Conservation (phyloP, 2,888 invertebrate genomes). For the Hydropsyche betteni region DNA sequence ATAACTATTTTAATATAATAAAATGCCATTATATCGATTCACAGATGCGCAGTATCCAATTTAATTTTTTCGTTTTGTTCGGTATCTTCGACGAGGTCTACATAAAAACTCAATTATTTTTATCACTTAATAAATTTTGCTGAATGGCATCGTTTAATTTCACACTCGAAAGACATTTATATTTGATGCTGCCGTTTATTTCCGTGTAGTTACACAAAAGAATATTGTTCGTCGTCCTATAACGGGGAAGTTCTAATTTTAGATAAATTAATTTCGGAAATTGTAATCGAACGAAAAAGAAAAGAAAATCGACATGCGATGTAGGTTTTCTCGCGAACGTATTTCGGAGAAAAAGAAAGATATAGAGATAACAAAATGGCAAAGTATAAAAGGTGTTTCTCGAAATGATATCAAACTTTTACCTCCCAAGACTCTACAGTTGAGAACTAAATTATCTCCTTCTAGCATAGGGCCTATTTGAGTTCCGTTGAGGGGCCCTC, state of each 20-base stretch:
- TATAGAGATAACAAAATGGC: background rate
- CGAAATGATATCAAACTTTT: slow-evolving; percentile 57
- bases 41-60: background rate
- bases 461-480: slow-evolving; percentile 86
- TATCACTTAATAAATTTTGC: slow-evolving; percentile 28
- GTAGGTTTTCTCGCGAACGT: no score
- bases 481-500: slow-evolving; percentile 83
- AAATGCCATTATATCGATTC: background rate
- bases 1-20: background rate
- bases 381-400: slow-evolving; percentile 36
- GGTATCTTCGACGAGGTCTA: background rate
- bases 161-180: slow-evolving; percentile 20
- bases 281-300: no score
- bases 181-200: slow-evolving; percentile 25
- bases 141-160: slow-evolving; percentile 27
- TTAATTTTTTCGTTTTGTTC: slow-evolving; percentile 15
- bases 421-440: slow-evolving; percentile 89
- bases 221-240: no score
- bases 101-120: slow-evolving; percentile 31
- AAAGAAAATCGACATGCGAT: no score
- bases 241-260: no score
- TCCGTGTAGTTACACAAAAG: slow-evolving; percentile 29
- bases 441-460: slow-evolving; percentile 84
- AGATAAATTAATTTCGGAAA: no score
- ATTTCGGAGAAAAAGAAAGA: no score